Percentiles rank a stretch among this genome's conserved stretches.
phyloP scores from a whole-genome alignment of 2,113 vertebrate genomes.

The Uria aalge region DNA sequence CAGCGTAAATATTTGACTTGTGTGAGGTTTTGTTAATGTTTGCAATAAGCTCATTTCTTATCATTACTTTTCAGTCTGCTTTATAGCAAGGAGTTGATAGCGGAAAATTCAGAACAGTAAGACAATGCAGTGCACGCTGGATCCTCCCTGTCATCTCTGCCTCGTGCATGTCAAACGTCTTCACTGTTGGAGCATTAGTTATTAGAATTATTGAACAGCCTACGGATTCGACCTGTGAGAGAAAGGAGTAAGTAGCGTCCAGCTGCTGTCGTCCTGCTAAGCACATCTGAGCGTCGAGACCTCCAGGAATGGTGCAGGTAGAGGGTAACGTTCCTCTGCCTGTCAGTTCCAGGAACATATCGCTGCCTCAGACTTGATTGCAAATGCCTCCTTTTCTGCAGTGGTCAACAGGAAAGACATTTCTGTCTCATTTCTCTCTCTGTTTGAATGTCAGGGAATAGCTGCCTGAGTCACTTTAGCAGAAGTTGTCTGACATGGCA shows the following conservation, averaged over 20 bases:
- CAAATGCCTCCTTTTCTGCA: not conserved
- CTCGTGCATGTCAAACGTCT: not conserved
- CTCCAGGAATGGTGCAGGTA: not conserved
- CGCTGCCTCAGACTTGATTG: not conserved
- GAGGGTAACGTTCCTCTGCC: not conserved
- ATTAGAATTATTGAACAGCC: not conserved
- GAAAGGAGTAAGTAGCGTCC: not conserved
- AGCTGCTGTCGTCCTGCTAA: not conserved
- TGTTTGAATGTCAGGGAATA: not conserved
- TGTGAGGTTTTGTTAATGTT: not conserved
- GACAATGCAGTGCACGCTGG: not conserved
- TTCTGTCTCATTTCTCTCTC: not conserved
- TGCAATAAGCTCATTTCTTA: not conserved
- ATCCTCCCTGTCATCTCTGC: not conserved
- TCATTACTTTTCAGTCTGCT: not conserved
- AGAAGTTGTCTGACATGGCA: not conserved
- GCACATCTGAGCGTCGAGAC: not conserved
- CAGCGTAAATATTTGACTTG: not conserved
- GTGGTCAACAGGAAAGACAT: not conserved
- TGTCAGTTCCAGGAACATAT: not conserved
- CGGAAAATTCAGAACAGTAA: not conserved
- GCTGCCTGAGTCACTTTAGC: not conserved
- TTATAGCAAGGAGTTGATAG: not conserved
- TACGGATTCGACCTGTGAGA: not conserved
- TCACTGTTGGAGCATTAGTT: not conserved